Base-by-base conservation (phyloP, 1,140 invertebrate species). In the Apis florea region DNA sequence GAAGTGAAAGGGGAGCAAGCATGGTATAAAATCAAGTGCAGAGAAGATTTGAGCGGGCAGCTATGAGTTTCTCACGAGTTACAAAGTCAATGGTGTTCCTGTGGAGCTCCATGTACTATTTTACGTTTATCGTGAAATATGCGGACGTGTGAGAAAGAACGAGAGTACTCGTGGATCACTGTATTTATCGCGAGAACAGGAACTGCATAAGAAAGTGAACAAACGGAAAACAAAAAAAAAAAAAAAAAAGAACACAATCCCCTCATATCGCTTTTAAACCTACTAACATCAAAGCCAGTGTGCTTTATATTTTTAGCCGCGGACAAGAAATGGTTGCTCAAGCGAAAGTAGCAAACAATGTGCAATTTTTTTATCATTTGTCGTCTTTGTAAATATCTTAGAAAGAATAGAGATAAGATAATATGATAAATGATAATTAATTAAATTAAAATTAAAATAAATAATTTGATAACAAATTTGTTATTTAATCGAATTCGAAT, bases 141-240 rank as follows among this genome's bases (percentile, higher is more conserved):
- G 54, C 69, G 61, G 47, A 75, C 68, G 76, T 76, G 67, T 64
- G 87, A 88, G 84, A 88, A 79, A 88, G 87, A 89, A 87, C 84
- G 85, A 87, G 85, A 87, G 85, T 85, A 87, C 54, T 80, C 71
- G 59, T 40, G 73, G 70, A 49, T 89, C 83, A 89, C 90, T 85
- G 86, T 86, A 84, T 87, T 83, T 89, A 85, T 80, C 79, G 68
- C 76, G 83, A 77, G 78, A 90, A 90, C 90, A 88, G 89, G 90
- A 90, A 91, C 72, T 78, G 76, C 83, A 77, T 90, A 89, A 85
- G 90, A 91, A 91, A 91, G 89, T 88, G 86, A 88, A 88, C 77
- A 85, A 85, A 79, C 86, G 88, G n/a, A 63, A n/a, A 69, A 53
- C 31, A 5, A 40, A 40, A 40, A 40, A 40, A 40, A 40, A 40